phyloP scores from a whole-genome alignment of 2,888 invertebrate genomes.

The Luperina testacea region DNA sequence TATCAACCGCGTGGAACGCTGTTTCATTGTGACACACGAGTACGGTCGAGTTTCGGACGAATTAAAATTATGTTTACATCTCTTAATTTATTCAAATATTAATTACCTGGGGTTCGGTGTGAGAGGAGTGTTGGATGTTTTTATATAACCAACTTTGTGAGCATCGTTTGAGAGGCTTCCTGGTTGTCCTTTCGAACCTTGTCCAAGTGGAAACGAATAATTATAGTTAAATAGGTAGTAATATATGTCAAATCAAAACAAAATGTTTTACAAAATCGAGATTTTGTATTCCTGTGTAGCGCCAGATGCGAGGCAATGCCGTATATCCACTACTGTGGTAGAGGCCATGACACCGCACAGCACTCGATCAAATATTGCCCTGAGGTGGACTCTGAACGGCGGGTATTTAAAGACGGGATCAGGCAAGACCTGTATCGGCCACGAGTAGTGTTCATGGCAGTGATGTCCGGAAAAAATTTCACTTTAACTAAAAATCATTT shows the following conservation, averaged over 20 bases:
- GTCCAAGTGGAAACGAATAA: background rate
- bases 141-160: slow-evolving; percentile 24
- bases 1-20: slow-evolving; percentile 13
- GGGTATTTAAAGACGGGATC: background rate
- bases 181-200: background rate
- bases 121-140: slow-evolving; percentile 23
- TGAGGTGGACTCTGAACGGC: background rate
- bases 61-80: slow-evolving; percentile 55
- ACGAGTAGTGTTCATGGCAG: background rate
- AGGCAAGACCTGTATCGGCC: background rate
- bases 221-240: background rate
- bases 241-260: background rate
- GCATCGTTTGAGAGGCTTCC: slow-evolving; percentile 7
- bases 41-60: slow-evolving; percentile 28
- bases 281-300: background rate
- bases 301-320: background rate
- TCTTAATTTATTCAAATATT: slow-evolving; percentile 59
- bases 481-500: background rate
- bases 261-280: background rate
- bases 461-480: background rate
- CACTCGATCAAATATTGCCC: background rate
- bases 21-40: slow-evolving; percentile 30
- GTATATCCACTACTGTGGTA: background rate
- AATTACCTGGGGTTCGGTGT: slow-evolving; percentile 35
- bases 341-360: background rate